A percentile compares a stretch with the other conserved stretches of the same genome.
Evolutionary conservation across 1,140 invertebrate genomes (phyloP).

Genomic region (Heliothis subflexa): DNA sequence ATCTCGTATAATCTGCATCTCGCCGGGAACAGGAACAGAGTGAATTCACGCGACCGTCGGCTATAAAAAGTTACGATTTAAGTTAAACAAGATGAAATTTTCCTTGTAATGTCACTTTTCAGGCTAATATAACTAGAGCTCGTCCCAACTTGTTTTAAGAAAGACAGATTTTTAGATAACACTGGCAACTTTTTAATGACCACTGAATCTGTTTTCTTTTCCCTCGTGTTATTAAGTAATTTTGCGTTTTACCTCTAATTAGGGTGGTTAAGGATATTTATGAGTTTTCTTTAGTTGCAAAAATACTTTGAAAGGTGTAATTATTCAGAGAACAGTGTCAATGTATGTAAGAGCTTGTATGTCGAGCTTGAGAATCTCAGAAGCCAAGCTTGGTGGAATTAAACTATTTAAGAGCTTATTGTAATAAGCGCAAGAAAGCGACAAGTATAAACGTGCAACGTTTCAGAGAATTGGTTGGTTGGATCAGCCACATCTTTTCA

Average conservation of each 20-base stretch:
- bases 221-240: conserved; percentile 19
- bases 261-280: not conserved
- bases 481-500: not conserved
- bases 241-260: conserved; percentile 32
- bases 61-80: conserved; percentile 70
- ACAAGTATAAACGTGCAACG: not conserved
- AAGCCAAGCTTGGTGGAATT: conserved; percentile 16
- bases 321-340: not conserved
- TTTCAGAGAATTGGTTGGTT: conserved; percentile 8
- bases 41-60: conserved; percentile 52
- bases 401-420: conserved; percentile 25
- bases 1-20: conserved; percentile 31
- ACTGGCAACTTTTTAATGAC: conserved; percentile 49
- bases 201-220: conserved; percentile 44
- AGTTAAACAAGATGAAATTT: conserved; percentile 69
- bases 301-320: not conserved
- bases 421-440: conserved; percentile 4
- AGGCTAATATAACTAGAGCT: conserved; percentile 53
- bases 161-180: conserved; percentile 56
- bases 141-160: conserved; percentile 45
- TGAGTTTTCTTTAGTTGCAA: not conserved
- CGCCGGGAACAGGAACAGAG: conserved; percentile 39
- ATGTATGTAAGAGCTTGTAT: not conserved
- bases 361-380: not conserved
- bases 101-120: conserved; percentile 62